Percentiles rank a stretch among this genome's conserved stretches.
phyloP scores from a whole-genome alignment of 2,888 invertebrate genomes.

The Drosophila pullipes region DNA sequence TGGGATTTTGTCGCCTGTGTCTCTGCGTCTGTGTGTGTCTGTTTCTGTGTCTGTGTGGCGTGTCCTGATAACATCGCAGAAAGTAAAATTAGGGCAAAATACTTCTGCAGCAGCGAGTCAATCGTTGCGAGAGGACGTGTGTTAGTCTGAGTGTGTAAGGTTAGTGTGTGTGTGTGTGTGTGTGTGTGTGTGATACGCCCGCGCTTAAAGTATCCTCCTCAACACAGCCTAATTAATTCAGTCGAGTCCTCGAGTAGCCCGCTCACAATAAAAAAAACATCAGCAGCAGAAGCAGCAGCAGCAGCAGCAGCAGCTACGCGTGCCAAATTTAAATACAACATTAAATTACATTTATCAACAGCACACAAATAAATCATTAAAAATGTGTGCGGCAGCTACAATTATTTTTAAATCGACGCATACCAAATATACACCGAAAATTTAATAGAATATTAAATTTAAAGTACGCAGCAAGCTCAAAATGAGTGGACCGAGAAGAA shows the following conservation, averaged over 20 bases:
- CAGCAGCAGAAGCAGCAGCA: background rate
- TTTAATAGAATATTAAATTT: slow-evolving; percentile 34
- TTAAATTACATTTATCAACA: slow-evolving; percentile 49
- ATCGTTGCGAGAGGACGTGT: slow-evolving; percentile 24
- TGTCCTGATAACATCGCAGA: slow-evolving; percentile 80
- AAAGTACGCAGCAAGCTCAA: slow-evolving; percentile 28
- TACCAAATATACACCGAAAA: slow-evolving; percentile 3
- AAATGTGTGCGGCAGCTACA: slow-evolving; percentile 23
- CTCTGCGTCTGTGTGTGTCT: slow-evolving; percentile 29
- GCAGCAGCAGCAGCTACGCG: slow-evolving; percentile 14
- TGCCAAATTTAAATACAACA: slow-evolving; percentile 37
- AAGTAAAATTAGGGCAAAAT: slow-evolving; percentile 81
- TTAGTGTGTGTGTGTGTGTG: slow-evolving; percentile 31
- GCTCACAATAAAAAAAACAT: background rate
- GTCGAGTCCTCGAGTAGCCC: slow-evolving; percentile 36
- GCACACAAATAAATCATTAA: slow-evolving; percentile 55
- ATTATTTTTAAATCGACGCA: slow-evolving; percentile 45
- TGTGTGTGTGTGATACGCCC: slow-evolving; percentile 23
- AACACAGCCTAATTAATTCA: slow-evolving; percentile 77
- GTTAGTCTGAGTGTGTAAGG: slow-evolving; percentile 16
- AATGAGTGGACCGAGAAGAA: background rate
- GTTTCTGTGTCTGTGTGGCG: slow-evolving; percentile 52
- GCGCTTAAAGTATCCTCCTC: slow-evolving; percentile 65
- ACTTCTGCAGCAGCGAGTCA: slow-evolving; percentile 53
- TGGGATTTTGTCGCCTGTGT: slow-evolving; percentile 29